Percentiles rank a stretch among this genome's conserved stretches.
Conservation (phyloP, 2,888 invertebrate species). For the Odontocolon sp. region DNA sequence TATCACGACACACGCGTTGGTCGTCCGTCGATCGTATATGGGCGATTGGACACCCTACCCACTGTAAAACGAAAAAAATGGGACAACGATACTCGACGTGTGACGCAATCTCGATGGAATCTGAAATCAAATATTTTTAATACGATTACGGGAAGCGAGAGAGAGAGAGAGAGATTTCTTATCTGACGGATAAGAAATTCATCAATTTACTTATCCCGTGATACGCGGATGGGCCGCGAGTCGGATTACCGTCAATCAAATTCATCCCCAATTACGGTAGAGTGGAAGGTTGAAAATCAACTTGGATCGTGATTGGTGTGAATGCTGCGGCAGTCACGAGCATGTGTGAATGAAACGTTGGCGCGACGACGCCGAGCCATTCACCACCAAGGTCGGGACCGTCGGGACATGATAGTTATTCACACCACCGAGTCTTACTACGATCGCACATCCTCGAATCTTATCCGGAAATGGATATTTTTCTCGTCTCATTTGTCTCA, state of each 20-base stretch:
- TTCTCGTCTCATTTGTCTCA: constrained; percentile 45
- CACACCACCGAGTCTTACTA: constrained; percentile 33
- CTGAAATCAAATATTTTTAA: not conserved
- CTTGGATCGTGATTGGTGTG: not conserved
- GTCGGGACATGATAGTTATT: constrained; percentile 51
- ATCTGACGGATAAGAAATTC: not conserved
- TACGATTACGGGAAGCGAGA: no score
- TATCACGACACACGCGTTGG: no score
- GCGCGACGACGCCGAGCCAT: constrained; percentile 8
- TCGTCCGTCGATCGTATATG: no score
- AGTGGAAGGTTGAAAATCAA: not conserved
- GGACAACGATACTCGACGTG: not conserved
- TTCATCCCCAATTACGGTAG: not conserved
- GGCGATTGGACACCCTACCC: no score
- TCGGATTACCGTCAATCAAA: no score
- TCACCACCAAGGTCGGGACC: constrained; percentile 48
- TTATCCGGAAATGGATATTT: constrained; percentile 47
- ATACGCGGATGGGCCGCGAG: no score
- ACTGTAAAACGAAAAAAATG: not conserved
- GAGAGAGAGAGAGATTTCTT: not conserved
- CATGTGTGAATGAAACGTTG: constrained; percentile 55
- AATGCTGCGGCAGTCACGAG: constrained; percentile 14
- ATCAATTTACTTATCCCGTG: not conserved
- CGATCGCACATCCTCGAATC: constrained; percentile 16
- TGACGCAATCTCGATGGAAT: not conserved